Evolutionary conservation across 1,140 invertebrate genomes (phyloP).

Genomic region (Papilio glaucus): DNA sequence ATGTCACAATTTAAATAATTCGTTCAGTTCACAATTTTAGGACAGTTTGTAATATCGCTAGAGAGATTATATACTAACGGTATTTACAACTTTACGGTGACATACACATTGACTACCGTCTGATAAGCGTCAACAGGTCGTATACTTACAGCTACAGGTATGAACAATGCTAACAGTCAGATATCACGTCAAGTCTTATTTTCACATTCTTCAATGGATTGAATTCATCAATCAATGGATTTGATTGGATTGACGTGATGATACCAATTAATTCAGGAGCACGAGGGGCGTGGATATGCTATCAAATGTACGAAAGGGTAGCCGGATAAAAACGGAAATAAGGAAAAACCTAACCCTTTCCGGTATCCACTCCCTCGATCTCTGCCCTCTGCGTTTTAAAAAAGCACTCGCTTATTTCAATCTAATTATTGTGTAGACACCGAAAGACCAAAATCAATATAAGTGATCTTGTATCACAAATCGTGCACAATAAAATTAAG

Average conservation of each 20-base stretch:
- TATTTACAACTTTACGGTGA: too few relatives aligned
- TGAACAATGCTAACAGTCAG: too few relatives aligned
- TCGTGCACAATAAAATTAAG: too few relatives aligned
- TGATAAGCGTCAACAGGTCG: too few relatives aligned
- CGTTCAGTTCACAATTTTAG: too few relatives aligned
- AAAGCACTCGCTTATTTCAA: neutral
- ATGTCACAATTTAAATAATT: too few relatives aligned
- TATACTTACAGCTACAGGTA: too few relatives aligned
- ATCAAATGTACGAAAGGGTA: conserved; percentile 11
- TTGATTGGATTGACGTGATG: neutral
- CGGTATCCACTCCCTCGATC: neutral
- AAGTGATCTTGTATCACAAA: too few relatives aligned
- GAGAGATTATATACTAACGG: too few relatives aligned
- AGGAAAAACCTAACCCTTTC: conserved; percentile 1
- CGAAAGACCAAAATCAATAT: neutral
- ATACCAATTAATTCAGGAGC: conserved; percentile 11
- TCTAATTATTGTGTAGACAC: neutral
- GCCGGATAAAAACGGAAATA: neutral
- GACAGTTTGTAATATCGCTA: too few relatives aligned
- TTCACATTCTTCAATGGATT: neutral
- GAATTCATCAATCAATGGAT: neutral
- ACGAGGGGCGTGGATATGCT: neutral
- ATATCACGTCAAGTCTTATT: too few relatives aligned
- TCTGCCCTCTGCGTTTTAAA: neutral
- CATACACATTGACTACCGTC: too few relatives aligned